A percentile compares a stretch with the other conserved stretches of the same genome.
Conservation (phyloP, 2,113 vertebrate species). For the Rutilus rutilus region DNA sequence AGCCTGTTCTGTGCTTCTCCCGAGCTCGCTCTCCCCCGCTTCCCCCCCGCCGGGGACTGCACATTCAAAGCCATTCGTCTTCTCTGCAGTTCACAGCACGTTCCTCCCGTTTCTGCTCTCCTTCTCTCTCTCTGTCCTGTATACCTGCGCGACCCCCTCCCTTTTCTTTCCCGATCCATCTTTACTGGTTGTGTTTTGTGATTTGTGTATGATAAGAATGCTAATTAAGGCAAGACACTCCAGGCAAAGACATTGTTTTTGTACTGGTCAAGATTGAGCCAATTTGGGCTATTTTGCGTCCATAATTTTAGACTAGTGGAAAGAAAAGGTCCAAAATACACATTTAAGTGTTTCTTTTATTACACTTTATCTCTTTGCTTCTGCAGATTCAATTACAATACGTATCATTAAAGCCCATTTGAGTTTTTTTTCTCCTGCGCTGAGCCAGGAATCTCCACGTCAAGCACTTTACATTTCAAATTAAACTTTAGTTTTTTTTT, state of each 20-base stretch:
- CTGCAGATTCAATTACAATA: too few species aligned
- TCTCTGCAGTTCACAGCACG: constrained; percentile 24
- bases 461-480: too few species aligned
- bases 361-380: too few species aligned
- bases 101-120: not conserved
- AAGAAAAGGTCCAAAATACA: too few species aligned
- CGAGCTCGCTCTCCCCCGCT: constrained; percentile 16
- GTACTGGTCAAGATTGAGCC: too few species aligned
- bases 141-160: not conserved
- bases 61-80: constrained; percentile 22
- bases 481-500: too few species aligned
- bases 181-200: not conserved
- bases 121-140: not conserved
- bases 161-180: not conserved
- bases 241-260: not conserved
- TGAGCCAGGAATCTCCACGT: too few species aligned
- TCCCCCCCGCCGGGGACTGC: not conserved
- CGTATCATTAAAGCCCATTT: too few species aligned
- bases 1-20: not conserved
- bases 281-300: too few species aligned
- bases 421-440: too few species aligned
- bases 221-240: not conserved
- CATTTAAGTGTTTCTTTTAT: too few species aligned
- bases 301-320: too few species aligned
- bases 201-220: not conserved